These are phyloP conservation scores for Mongoloraphidia duomilia DNA, from an alignment of 2,888 invertebrate species.

Conservation along the genomic window DNA sequence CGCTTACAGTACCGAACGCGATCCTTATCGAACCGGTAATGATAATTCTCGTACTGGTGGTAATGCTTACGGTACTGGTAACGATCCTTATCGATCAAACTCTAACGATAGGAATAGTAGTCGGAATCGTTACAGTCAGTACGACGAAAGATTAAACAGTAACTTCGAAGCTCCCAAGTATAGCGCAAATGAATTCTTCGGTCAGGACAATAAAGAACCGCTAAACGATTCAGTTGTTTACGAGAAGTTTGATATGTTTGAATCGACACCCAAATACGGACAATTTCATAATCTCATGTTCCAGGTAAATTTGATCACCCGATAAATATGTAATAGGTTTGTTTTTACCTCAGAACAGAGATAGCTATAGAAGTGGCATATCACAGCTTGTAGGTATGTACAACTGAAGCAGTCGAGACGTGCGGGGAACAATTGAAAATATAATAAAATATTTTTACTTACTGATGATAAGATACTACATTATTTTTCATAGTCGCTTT, in stretches of 20 bases:
- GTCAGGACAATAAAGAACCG: slow-evolving; percentile 18
- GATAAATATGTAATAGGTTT: no score
- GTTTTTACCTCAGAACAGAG: no score
- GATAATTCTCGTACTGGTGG: slow-evolving; percentile 10
- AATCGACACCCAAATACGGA: slow-evolving; percentile 52
- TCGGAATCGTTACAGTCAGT: slow-evolving; percentile 9
- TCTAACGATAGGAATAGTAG: slow-evolving; percentile 10
- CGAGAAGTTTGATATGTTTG: slow-evolving; percentile 59
- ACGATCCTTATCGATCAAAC: slow-evolving; percentile 8
- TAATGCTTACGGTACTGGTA: slow-evolving; percentile 10
- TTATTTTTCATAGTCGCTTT: no score
- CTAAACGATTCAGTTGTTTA: slow-evolving; percentile 16
- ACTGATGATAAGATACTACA: no score
- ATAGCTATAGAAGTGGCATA: no score
- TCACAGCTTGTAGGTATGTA: no score
- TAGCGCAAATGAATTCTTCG: not conserved
- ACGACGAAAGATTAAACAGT: slow-evolving; percentile 8
- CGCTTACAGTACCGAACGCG: slow-evolving; percentile 13
- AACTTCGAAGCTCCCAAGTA: not conserved
- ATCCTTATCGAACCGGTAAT: slow-evolving; percentile 17
- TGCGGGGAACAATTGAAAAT: no score
- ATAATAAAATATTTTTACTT: no score
- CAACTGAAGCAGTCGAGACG: no score
- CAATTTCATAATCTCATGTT: slow-evolving; percentile 60
- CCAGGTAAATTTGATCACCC: slow-evolving; percentile 39